Evolutionary conservation across 1,140 invertebrate species (phyloP).

Genomic region (Solenopsis fugax): DNA sequence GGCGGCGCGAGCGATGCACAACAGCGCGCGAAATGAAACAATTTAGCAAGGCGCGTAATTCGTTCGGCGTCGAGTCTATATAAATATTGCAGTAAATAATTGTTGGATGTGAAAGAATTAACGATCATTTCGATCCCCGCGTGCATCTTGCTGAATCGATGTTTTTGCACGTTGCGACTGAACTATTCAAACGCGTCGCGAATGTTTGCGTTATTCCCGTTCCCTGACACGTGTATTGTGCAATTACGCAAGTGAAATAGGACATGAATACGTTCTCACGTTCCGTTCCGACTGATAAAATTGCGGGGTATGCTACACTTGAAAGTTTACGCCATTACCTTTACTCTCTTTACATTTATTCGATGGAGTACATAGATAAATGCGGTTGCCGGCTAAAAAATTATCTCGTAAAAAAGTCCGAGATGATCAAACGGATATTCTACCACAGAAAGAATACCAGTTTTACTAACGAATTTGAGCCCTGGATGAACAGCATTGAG

Average conservation of each 20-base stretch:
- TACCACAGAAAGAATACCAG: no score
- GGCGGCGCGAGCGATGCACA: no score
- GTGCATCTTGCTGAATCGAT: no score
- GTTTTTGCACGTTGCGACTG: not conserved
- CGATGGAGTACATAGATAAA: no score
- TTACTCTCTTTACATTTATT: not conserved
- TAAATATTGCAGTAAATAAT: constrained; percentile 11
- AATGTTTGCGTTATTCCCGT: constrained; percentile 5
- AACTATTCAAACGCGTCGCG: not conserved
- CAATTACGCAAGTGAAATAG: not conserved
- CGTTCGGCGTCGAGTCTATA: not conserved
- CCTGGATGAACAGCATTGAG: no score
- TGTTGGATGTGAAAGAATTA: not conserved
- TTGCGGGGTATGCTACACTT: not conserved
- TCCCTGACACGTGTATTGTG: not conserved
- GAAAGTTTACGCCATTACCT: not conserved
- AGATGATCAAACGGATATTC: no score
- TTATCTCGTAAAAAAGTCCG: no score
- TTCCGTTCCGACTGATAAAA: not conserved
- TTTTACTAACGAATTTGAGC: no score
- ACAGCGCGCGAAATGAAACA: not conserved
- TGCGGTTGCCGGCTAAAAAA: no score
- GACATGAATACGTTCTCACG: constrained; percentile 17
- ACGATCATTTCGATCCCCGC: not conserved
- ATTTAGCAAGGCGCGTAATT: not conserved